These are phyloP conservation scores for Willisornis vidua DNA, from an alignment of 2,113 vertebrate genomes.

Conservation along the genomic window DNA sequence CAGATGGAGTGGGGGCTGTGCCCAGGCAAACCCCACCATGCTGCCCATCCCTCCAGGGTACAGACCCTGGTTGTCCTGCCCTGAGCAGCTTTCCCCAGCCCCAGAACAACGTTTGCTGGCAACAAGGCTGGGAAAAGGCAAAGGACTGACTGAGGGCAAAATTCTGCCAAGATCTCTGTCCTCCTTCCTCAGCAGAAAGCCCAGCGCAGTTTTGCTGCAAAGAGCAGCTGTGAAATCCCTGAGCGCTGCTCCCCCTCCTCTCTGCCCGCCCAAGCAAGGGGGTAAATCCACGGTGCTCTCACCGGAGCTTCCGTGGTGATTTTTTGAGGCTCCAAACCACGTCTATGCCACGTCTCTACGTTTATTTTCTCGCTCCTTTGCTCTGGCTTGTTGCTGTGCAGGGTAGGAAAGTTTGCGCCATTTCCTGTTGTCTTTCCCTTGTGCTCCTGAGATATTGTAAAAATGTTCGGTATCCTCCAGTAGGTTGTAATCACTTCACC, in stretches of 20 bases:
- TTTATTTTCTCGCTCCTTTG: not conserved
- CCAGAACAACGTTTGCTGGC: accelerated
- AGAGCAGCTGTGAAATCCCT: not conserved
- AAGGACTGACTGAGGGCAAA: not conserved
- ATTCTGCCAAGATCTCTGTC: accelerated
- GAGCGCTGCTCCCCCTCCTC: not conserved
- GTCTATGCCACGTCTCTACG: not conserved
- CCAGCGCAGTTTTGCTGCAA: not conserved
- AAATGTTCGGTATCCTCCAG: slow-evolving; percentile 69
- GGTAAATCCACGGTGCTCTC: accelerated
- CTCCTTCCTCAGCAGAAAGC: not conserved
- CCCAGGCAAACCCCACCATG: not conserved
- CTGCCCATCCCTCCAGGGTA: not conserved
- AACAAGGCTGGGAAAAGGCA: not conserved
- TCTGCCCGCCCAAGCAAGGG: accelerated
- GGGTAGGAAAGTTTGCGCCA: slow-evolving; percentile 68
- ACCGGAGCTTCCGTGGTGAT: accelerated
- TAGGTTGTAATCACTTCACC: slow-evolving; percentile 72
- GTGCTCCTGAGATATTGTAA: slow-evolving; percentile 70
- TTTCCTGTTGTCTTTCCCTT: slow-evolving; percentile 71
- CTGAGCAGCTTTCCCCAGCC: not conserved
- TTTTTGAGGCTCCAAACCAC: not conserved
- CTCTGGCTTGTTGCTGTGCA: slow-evolving; percentile 44
- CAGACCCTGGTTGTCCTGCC: not conserved
- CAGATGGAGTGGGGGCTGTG: accelerated